Conservation (phyloP, 1,140 invertebrate genomes). For the Hypsibius dujardini region DNA sequence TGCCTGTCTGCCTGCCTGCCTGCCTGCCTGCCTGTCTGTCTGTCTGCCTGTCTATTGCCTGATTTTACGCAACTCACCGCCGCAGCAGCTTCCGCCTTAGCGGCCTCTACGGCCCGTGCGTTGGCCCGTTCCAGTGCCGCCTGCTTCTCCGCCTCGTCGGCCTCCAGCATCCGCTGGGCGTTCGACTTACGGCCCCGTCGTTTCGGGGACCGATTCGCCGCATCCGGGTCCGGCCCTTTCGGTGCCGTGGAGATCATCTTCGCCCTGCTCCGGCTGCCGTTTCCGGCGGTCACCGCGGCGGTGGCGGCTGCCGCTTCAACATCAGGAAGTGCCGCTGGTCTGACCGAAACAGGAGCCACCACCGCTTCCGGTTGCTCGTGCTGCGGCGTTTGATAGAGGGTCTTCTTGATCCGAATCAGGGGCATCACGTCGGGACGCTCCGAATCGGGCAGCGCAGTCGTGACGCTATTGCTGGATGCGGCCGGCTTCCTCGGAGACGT, state of each 20-base stretch:
- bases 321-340: too few relatives aligned
- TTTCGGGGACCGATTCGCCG: not conserved
- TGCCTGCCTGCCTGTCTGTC: not conserved
- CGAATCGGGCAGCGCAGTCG: too few relatives aligned
- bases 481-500: too few relatives aligned
- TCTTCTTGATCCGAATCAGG: too few relatives aligned
- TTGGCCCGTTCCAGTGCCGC: not conserved
- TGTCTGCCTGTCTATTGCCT: not conserved
- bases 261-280: too few relatives aligned
- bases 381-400: too few relatives aligned
- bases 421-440: too few relatives aligned
- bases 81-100: not conserved
- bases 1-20: not conserved
- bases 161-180: not conserved
- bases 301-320: too few relatives aligned
- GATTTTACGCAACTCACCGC: not conserved
- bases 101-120: not conserved
- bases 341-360: too few relatives aligned
- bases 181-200: not conserved
- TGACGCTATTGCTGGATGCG: too few relatives aligned
- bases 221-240: not conserved
- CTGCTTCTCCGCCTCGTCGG: not conserved
- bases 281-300: too few relatives aligned
- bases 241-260: constrained; percentile 3
- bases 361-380: too few relatives aligned